Base-by-base conservation (phyloP, 1,140 invertebrate genomes). In the Drosophila ogumai region DNA sequence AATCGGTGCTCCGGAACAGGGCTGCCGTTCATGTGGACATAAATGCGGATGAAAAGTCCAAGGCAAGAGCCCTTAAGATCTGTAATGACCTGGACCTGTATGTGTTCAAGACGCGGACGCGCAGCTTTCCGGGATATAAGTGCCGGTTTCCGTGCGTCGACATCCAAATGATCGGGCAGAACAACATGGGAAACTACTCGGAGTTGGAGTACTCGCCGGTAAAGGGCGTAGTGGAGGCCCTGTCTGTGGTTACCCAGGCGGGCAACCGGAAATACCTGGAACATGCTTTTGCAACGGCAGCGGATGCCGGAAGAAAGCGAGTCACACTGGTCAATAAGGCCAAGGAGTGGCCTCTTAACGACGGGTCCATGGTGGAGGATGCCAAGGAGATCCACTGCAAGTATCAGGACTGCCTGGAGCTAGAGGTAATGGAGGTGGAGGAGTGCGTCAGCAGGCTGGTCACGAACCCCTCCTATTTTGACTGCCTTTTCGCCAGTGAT, bases 131-230 rank as follows among this genome's bases (percentile, higher is more conserved):
- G 1, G 90, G 91, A 6, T 92, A 77, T 44, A 85, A 75, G 15
- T 85, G 73, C 17, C 76, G 55, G 22, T 87, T 79, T 34, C 73
- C 86, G 1, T 40, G 74, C 31, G 78, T 91, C 0, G 66, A 92
- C 38, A 86, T 91, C 1, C 64, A 67, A 44, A 7, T 91, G 25
- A 75, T 91, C 7, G 63, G 66, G 1, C 78, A 91, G 12, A 91
- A 91, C 47, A 91, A 91, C 40, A 81, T 77, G 71, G 90, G 91
- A 10, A 77, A 80, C 54, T 88, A 75, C 49, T 52, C 73, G 6
- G 91, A 91, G 32, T 34, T 91, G 36, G 91, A 91, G 50, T 91
- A 91, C 12, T 75, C 79, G 0, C 90, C 90, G 1, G 90, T 91
- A 0, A 46, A 68, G 17, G 90, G 90, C 3, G 79, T 91, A 1